A percentile compares a stretch with the other conserved stretches of the same genome.
phyloP scores from a whole-genome alignment of 2,113 vertebrate species.

The Plectropomus leopardus region DNA sequence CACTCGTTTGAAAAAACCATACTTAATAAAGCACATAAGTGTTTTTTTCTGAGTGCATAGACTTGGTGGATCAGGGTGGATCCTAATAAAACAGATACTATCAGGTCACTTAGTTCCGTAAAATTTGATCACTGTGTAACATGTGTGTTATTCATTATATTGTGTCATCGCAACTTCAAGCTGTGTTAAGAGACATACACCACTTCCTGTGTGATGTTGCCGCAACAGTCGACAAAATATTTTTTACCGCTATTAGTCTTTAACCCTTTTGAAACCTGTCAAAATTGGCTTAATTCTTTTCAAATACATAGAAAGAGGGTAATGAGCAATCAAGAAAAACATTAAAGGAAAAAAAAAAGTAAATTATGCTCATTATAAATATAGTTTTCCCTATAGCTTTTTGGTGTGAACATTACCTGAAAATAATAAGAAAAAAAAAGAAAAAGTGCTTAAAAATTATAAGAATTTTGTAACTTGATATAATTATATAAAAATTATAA shows the following conservation, averaged over 20 bases:
- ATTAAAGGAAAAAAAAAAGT: no score
- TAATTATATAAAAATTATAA: no score
- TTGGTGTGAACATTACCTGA: no score
- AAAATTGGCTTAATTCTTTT: no score
- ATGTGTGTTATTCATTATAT: neutral
- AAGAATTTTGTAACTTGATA: no score
- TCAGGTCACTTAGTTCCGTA: neutral
- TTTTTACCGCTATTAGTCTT: neutral
- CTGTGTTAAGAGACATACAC: conserved; percentile 28
- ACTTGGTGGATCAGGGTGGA: neutral
- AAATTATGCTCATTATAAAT: no score
- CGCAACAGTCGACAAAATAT: conserved; percentile 20
- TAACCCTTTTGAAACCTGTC: no score
- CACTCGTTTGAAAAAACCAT: neutral
- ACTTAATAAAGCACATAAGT: neutral
- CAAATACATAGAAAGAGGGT: no score
- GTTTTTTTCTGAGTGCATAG: neutral
- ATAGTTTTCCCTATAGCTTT: no score
- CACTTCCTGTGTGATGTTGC: conserved; percentile 45
- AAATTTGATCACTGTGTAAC: neutral
- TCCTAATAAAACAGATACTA: neutral
- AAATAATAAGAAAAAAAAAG: no score
- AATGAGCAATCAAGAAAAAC: no score
- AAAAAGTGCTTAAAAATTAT: no score
- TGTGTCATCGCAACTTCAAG: neutral